Base-by-base conservation (phyloP, 2,113 vertebrate species). In the Glaucomys volans region DNA sequence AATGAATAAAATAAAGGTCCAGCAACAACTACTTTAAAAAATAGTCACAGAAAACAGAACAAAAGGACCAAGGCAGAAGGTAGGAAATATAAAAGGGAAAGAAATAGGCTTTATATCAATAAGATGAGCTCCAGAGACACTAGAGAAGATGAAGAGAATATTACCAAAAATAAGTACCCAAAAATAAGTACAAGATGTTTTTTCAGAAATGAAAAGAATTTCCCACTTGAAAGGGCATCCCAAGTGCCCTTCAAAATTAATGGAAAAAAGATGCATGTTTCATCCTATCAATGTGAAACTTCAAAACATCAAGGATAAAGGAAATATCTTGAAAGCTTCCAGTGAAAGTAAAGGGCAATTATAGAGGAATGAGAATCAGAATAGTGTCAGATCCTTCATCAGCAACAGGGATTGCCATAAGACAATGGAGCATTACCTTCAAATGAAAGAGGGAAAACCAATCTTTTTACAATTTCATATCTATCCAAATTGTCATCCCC, bases 341-440 rank as follows among this genome's bases (percentile, higher is more conserved):
- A 74, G 5, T 87, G 47, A 83, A 94, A 95, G 67, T n/a, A 92
- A 87, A 83, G 9, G 22, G 52, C 18, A 90, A 14, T 80, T 95
- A 80, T 81, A 91, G 75, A 95, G 72, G 66, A 85, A 91, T 81
- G 32, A 91, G 17, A 90, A 80, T 80, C n/a, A 92, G 75, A 62
- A 28, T 40, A 71, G 50, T 35, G 47, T 85, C 44, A 77, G 17
- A 85, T 37, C 11, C 92, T 95, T 92, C 77, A 92, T 80, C 69
- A 52, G 47, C 79, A 59, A 24, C 13, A 85, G 74, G 8, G 35
- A 75, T 30, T 77, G 9, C 44, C 82, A 37, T n/a, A 66, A 77
- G n/a, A 64, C 50, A 64, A 64, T 62, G 35, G 37, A 87, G 30
- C n/a, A 79, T 83, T 82, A 24, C 11, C 54, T 71, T 87, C 57